Evolutionary conservation across 2,888 invertebrate species (phyloP).

Genomic region (Anticlea derivata): DNA sequence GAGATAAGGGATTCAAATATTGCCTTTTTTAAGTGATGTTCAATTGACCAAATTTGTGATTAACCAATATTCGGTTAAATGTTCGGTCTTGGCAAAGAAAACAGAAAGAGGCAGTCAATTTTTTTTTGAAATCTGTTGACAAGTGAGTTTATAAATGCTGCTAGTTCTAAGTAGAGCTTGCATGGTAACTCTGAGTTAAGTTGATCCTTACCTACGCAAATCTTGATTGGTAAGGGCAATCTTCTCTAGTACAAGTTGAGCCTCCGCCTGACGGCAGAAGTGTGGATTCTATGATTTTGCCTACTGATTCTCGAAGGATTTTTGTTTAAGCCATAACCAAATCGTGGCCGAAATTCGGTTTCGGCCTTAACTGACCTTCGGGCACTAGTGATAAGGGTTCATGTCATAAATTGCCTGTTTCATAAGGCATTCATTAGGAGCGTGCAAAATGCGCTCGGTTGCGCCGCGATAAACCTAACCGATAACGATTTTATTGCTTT

Average conservation of each 20-base stretch:
- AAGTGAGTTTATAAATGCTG: no score
- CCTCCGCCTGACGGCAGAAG: no score
- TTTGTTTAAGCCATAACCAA: neutral
- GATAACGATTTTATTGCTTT: conserved; percentile 80
- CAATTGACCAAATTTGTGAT: no score
- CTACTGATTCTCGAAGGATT: no score
- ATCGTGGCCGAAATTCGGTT: conserved; percentile 3
- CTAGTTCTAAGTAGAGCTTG: no score
- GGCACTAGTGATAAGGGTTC: conserved; percentile 70
- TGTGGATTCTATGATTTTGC: neutral
- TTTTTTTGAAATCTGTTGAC: neutral
- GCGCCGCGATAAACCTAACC: conserved; percentile 73
- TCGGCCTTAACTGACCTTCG: conserved; percentile 23
- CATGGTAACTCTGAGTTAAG: no score
- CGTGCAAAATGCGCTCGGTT: conserved; percentile 80
- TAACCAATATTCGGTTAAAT: neutral
- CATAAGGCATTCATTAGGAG: conserved; percentile 82
- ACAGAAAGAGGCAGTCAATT: neutral
- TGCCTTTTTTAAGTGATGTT: conserved; percentile 9
- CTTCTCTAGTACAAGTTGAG: no score
- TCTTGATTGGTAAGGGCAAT: no score
- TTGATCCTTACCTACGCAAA: no score
- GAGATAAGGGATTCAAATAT: conserved; percentile 34
- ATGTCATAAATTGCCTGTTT: conserved; percentile 84
- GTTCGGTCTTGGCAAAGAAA: neutral